Evolutionary conservation across 2,797 vertebrate species (phyloP).

Genomic region (Iguana delicatissima): DNA sequence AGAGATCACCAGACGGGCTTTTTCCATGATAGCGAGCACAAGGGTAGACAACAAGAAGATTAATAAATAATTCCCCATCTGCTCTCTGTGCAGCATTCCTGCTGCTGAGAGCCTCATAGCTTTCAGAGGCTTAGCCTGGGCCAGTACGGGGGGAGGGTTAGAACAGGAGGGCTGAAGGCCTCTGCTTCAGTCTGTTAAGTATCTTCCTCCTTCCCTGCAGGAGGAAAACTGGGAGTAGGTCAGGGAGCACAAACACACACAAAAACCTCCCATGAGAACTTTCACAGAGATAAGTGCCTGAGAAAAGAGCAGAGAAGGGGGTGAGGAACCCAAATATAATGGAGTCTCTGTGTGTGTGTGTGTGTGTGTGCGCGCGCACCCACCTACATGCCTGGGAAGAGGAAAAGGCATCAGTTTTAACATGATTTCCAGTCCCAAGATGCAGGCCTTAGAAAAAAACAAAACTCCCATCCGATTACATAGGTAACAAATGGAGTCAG

Average conservation of each 20-base stretch:
- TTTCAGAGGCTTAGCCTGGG: conserved; percentile 44
- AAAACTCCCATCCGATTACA: not conserved
- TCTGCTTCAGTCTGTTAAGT: not conserved
- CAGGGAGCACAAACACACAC: rapidly evolving
- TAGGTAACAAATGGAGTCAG: conserved; percentile 3
- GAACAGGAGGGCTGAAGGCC: not conserved
- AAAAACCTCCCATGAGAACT: not conserved
- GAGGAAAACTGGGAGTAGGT: not conserved
- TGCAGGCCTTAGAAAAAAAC: not conserved
- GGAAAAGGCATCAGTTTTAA: not conserved
- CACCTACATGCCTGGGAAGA: not conserved
- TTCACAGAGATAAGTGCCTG: not conserved
- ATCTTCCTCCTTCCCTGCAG: not conserved
- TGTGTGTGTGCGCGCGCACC: no score
- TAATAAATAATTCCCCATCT: conserved; percentile 29
- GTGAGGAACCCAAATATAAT: not conserved
- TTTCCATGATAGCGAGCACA: not conserved
- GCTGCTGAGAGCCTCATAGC: conserved; percentile 1
- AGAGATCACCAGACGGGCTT: conserved; percentile 35
- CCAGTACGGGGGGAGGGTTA: not conserved
- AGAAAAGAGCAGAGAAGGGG: not conserved
- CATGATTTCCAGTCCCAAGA: conserved; percentile 18
- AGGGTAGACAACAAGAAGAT: conserved; percentile 45
- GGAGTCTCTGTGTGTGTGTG: not conserved
- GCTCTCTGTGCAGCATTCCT: conserved; percentile 22